Conservation (phyloP, 2,888 invertebrate species). For the Leucophenga montana region DNA sequence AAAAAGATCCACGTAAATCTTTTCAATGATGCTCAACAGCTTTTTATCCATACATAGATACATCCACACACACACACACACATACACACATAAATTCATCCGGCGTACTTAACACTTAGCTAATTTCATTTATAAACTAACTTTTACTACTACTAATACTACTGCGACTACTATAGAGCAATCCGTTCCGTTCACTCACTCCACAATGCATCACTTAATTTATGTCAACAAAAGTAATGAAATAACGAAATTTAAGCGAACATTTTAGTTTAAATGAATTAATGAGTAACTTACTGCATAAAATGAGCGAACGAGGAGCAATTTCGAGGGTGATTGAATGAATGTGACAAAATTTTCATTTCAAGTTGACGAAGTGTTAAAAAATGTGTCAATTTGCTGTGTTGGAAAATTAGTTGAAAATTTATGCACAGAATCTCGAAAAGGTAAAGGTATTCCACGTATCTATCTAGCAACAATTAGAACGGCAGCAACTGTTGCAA, state of each 20-base stretch:
- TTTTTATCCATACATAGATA: background rate
- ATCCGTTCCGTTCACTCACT: no score
- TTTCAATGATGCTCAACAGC: no score
- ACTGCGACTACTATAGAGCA: no score
- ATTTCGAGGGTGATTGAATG: background rate
- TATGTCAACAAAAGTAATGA: background rate
- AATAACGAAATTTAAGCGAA: background rate
- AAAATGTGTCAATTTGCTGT: background rate
- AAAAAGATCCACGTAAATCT: no score
- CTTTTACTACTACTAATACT: no score
- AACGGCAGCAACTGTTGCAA: constrained; percentile 18
- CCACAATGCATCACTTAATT: background rate
- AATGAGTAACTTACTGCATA: no score
- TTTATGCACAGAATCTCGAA: background rate
- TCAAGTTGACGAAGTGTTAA: background rate
- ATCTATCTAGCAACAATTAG: background rate
- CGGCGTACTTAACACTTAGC: background rate
- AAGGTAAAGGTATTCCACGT: background rate
- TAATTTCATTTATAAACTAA: no score
- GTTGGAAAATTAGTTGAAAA: background rate
- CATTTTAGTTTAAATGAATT: no score
- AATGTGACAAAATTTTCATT: background rate
- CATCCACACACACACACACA: background rate
- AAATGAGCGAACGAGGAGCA: no score
- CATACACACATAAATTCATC: background rate